Evolutionary conservation across 2,888 invertebrate species (phyloP), one percentile per base, ranked within the genome.

Genomic region (Melinaea marsaeus): DNA sequence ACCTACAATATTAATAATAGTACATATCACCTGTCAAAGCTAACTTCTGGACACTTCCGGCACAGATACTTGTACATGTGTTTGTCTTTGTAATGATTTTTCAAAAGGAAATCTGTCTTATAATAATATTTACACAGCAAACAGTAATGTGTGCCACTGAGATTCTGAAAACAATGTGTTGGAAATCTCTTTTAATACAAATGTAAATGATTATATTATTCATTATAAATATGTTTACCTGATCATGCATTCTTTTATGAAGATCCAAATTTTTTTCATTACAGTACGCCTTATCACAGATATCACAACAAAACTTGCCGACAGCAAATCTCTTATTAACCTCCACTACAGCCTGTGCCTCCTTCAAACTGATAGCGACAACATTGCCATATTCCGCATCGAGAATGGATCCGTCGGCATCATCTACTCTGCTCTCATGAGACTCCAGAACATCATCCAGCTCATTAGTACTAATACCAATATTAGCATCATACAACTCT

Each of bases 41-140:
- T 84, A 45, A 90, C 88, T 80, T 89, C 88, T 2, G 84, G 82
- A 66, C 90, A 90, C 71, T 86, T 83, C 48, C 75, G 84, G 73
- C 90, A 90, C n/a, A 88, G 68, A 76, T 88, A 90, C 69, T 90
- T 90, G 71, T 84, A 89, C 81, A 86, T 80, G 65, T 90, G 90
- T 69, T 90, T 88, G 46, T 86, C 87, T 35, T 83, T 85, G 75
- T 86, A 83, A 55, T 90, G 90, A 0, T 78, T 80, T 69, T 84
- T 83, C n/a, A 90, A 69, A 33, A 88, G 72, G 60, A 85, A 87
- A 7, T 86, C 83, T 0, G 88, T 86, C 75, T 86, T 88, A 69
- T 88, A 90, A 68, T 82, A 87, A 69, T 79, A 85, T 62, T 79
- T 72, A 71, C 90, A 90, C 22, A 90, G 65, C 0, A 79, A 76